phyloP scores from a whole-genome alignment of 2,888 invertebrate species.

The Timandra comae region DNA sequence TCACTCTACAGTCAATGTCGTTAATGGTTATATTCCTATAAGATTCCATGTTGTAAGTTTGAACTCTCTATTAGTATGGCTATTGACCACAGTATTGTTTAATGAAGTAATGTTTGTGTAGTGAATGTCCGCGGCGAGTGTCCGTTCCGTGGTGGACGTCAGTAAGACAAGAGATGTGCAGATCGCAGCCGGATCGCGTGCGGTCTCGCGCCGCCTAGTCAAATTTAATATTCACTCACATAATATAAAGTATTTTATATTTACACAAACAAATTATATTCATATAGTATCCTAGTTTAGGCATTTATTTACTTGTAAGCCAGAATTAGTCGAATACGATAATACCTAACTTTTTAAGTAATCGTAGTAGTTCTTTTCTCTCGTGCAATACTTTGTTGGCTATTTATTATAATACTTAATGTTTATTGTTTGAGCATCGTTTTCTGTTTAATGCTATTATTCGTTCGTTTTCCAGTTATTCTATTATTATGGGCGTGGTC shows the following conservation, averaged over 20 bases:
- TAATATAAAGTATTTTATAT: slow-evolving; percentile 77
- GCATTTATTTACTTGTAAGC: slow-evolving; percentile 68
- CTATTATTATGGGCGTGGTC: slow-evolving; percentile 48
- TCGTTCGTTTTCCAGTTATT: slow-evolving; percentile 40
- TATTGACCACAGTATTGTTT: too few relatives aligned
- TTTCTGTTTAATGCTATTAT: slow-evolving; percentile 39
- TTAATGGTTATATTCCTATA: too few relatives aligned
- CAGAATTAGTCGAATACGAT: slow-evolving; percentile 43
- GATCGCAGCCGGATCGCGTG: slow-evolving; percentile 26
- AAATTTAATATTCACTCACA: slow-evolving; percentile 66
- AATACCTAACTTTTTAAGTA: slow-evolving; percentile 43
- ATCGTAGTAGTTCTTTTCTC: slow-evolving; percentile 54
- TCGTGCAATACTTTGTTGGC: slow-evolving; percentile 72
- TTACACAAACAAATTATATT: slow-evolving; percentile 77
- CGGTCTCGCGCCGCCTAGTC: slow-evolving; percentile 64
- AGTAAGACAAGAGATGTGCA: slow-evolving; percentile 22
- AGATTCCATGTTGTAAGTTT: too few relatives aligned
- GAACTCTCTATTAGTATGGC: too few relatives aligned
- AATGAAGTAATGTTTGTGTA: too few relatives aligned
- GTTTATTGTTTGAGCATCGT: slow-evolving; percentile 53
- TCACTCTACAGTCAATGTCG: too few relatives aligned
- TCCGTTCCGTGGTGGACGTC: slow-evolving; percentile 9
- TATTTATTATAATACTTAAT: too few relatives aligned
- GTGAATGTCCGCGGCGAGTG: too few relatives aligned
- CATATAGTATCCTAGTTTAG: slow-evolving; percentile 77